Evolutionary conservation across 2,797 vertebrate species (phyloP).

Genomic region (Distichodus sexfasciatus): DNA sequence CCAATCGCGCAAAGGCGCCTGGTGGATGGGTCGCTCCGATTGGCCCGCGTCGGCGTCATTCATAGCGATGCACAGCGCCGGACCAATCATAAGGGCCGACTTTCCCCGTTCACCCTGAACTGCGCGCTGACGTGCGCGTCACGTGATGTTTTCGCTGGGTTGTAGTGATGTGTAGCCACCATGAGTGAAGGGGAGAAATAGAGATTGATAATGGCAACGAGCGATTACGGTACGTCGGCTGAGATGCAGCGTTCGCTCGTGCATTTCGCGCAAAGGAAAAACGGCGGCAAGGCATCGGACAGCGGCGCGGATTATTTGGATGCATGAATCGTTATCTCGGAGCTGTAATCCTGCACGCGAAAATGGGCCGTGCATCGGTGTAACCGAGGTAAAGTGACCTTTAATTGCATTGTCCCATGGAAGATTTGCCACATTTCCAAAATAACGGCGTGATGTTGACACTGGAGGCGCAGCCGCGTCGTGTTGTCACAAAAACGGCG

Average conservation of each 20-base stretch:
- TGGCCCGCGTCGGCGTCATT: constrained; percentile 25
- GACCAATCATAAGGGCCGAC: neutral
- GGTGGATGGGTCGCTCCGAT: neutral
- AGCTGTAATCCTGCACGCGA: constrained; percentile 25
- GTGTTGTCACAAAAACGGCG: constrained; percentile 43
- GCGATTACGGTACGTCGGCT: constrained; percentile 37
- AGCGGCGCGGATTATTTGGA: constrained; percentile 38
- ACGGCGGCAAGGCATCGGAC: constrained; percentile 10
- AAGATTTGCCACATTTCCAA: constrained; percentile 39
- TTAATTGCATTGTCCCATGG: constrained; percentile 54
- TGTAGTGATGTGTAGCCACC: constrained; percentile 64
- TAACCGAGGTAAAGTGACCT: constrained; percentile 56
- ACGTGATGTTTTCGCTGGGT: constrained; percentile 76
- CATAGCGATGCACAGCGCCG: neutral
- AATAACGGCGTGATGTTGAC: constrained; percentile 51
- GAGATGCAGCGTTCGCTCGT: constrained; percentile 36
- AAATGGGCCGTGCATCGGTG: constrained; percentile 53
- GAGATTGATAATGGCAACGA: constrained; percentile 52
- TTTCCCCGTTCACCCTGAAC: constrained; percentile 41
- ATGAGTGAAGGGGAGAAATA: constrained; percentile 55
- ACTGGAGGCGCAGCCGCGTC: constrained; percentile 44
- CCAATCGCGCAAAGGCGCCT: constrained; percentile 26
- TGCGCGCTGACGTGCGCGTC: constrained; percentile 52
- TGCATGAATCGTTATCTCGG: constrained; percentile 29
- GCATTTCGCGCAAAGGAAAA: constrained; percentile 34